phyloP scores from a whole-genome alignment of 2,113 vertebrate genomes.

The Heterotis niloticus region DNA sequence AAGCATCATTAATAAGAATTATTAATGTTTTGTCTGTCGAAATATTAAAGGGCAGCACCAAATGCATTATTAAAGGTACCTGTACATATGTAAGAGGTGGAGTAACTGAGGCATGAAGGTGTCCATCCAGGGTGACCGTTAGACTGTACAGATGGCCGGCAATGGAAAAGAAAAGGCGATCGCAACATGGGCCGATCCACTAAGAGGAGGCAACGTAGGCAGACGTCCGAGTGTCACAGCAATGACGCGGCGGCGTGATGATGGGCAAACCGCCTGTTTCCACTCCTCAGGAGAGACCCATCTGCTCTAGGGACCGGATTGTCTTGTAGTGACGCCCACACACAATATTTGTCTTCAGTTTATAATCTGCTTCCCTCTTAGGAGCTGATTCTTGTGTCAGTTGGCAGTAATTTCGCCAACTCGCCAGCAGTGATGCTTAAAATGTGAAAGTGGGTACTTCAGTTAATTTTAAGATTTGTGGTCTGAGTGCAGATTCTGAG shows the following conservation, averaged over 20 bases:
- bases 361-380: background rate
- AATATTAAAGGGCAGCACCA: background rate
- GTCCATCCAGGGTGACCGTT: background rate
- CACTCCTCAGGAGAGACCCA: conserved; percentile 2
- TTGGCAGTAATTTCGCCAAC: no score
- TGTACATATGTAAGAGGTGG: background rate
- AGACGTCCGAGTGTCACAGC: conserved; percentile 8
- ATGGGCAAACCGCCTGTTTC: background rate
- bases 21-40: background rate
- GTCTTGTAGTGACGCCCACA: background rate
- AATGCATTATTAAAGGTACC: background rate
- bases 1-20: background rate
- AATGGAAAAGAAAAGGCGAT: conserved; percentile 5
- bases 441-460: no score
- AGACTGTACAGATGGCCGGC: conserved; percentile 12
- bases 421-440: background rate
- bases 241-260: conserved; percentile 5
- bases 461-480: no score
- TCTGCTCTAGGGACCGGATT: background rate
- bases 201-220: background rate
- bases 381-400: no score
- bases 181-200: background rate
- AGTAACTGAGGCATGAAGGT: background rate
- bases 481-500: no score
- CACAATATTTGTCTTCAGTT: background rate